Conservation (phyloP, 1,140 invertebrate species). For the Agrilus planipennis region DNA sequence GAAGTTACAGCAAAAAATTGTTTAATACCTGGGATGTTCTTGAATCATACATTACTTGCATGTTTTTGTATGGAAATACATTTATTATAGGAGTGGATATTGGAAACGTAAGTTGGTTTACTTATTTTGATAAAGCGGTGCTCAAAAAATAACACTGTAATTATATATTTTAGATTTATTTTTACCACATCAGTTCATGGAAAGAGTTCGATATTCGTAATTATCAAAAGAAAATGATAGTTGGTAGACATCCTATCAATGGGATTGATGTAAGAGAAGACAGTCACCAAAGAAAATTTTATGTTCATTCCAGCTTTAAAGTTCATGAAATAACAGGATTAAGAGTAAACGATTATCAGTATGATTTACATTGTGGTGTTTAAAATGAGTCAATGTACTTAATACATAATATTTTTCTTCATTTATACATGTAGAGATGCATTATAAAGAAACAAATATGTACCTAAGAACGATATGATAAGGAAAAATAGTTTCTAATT, state of each 20-base stretch:
- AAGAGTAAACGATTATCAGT: conserved; percentile 1
- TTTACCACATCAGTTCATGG: conserved; percentile 26
- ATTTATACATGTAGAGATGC: too few species aligned
- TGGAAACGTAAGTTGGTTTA: conserved; percentile 23
- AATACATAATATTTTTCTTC: too few species aligned
- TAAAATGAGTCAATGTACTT: too few species aligned
- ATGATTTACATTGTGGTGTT: not conserved
- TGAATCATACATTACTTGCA: conserved; percentile 25
- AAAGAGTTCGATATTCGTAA: conserved; percentile 24
- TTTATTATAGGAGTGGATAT: conserved; percentile 24
- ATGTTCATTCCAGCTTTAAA: conserved; percentile 24
- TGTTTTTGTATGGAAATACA: conserved; percentile 30
- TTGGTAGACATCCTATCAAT: conserved; percentile 27
- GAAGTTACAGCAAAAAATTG: conserved; percentile 25
- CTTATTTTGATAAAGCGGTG: not conserved
- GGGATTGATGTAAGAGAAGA: conserved; percentile 23
- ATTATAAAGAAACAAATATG: too few species aligned
- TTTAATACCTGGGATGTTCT: conserved; percentile 29
- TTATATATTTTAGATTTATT: conserved; percentile 24
- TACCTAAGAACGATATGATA: too few species aligned
- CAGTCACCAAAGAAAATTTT: conserved; percentile 21
- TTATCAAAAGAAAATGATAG: conserved; percentile 21
- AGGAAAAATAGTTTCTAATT: too few species aligned
- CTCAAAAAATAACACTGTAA: conserved; percentile 1
- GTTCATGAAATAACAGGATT: conserved; percentile 24